Base-by-base conservation (phyloP, 2,797 vertebrate species). In the Diglossa cyanea region DNA sequence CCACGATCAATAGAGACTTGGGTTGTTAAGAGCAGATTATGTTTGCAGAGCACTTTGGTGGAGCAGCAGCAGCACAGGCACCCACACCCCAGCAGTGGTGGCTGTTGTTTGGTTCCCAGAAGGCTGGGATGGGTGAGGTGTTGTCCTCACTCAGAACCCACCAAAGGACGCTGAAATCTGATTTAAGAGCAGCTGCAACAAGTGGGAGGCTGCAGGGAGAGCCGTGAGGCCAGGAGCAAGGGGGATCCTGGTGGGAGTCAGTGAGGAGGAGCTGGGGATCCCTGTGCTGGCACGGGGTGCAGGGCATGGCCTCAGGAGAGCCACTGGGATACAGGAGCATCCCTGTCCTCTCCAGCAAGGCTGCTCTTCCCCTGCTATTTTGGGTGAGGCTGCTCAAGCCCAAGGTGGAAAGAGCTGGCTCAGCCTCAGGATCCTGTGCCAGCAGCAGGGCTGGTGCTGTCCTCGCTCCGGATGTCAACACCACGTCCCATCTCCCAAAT, bases 281-380 rank as follows among this genome's bases (percentile, higher is more conserved):
- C 5, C 0, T 54, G 47, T 48, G 53, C 15, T 5, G 3, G 17
- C 1, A 0, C 8, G 3, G 77, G 7, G 1, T 18, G 54, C 57
- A 30, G 74, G 23, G 13, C 77, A 78, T 0, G 0, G 66, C 25
- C 33, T 42, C 24, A 2, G 33, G 26, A 60, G 28, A 60, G 19
- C 25, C 5, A 0, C 31, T 35, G 86, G 42, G 48, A 33, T 30
- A 14, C 26, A 20, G 68, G 40, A 93, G 10, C 79, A 53, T 57
- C 79, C 35, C 24, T 33, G 33, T 80, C 40, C 75, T 51, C 60
- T 62, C 78, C 2, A 0, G 14, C 2, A 3, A 40, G 48, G 25
- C 10, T 48, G 72, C 30, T 90, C 33, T 55, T 88, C 61, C 63
- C 80, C 50, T 2, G 5, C 40, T 78, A 4, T 45, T 95, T 80